Evolutionary conservation across 1,140 invertebrate species (phyloP), one percentile per base, ranked within the genome.

Genomic region (Pentalonia nigronervosa): DNA sequence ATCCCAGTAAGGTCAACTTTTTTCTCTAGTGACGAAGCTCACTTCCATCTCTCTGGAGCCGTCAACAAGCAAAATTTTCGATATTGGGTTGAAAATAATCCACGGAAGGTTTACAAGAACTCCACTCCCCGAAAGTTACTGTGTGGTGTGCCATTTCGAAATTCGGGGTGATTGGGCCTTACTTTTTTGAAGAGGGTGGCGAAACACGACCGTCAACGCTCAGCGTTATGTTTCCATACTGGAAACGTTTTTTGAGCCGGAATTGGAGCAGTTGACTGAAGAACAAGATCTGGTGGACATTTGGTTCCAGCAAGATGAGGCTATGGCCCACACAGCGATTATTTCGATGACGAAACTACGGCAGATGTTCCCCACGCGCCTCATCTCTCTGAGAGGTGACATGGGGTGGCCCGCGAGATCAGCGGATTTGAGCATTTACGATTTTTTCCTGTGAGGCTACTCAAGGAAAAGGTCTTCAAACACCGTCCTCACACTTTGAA

Each of bases 401-500:
- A 20, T 86, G 76, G 9, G 76, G 30, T 81, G n/a, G n/a, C n/a
- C 76, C n/a, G n/a, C n/a, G 8, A 9, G n/a, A 9, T 81, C 76
- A 81, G n/a, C 76, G 20, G 48, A 88, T 48, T 88, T 88, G 36
- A 88, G 86, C 47, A 34, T 89, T 89, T 89, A 30, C 53, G 30
- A 53, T 34, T 89, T 89, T 34, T 89, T 89, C 48, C n/a, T 89
- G 47, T 89, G 23, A 11, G 30, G 87, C 87, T 89, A 53, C 87
- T 89, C 48, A 89, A 89, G 87, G 47, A 89, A 89, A 89, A 89
- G 30, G 14, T 89, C 53, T 89, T 89, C 41, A 89, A 89, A 53
- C 45, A 53, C 53, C 87, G 48, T 30, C 48, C 25, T 89, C 48
- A 48, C 47, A 89, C n/a, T n/a, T n/a, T n/a, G n/a, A n/a, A n/a